Evolutionary conservation across 2,888 invertebrate species (phyloP).

Genomic region (Cryptus viduatorius): DNA sequence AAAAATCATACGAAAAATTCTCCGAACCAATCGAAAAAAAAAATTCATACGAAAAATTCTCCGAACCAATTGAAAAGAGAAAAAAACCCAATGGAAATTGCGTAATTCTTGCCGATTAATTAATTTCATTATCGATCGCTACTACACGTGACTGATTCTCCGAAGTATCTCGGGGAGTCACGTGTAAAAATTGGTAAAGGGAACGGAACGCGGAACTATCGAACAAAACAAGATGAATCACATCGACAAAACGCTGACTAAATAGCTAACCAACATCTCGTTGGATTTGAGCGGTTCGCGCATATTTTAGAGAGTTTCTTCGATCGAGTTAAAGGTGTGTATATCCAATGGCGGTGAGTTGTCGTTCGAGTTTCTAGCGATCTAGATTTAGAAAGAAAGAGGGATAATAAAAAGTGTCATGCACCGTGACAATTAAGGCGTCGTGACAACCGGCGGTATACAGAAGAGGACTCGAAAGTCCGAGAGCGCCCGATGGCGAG

Average conservation of each 20-base stretch:
- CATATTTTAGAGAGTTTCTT: constrained; percentile 8
- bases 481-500: constrained; percentile 38
- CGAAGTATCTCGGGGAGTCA: constrained; percentile 2
- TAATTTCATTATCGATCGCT: constrained; percentile 31
- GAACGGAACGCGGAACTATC: constrained; percentile 26
- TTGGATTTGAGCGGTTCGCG: not conserved
- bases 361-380: constrained; percentile 33
- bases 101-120: not conserved
- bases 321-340: constrained; percentile 4
- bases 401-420: constrained; percentile 52
- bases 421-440: constrained; percentile 59
- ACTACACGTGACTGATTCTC: not conserved
- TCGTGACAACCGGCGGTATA: constrained; percentile 33
- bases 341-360: constrained; percentile 5
- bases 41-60: too few relatives aligned
- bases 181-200: constrained; percentile 3
- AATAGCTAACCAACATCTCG: not conserved
- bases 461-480: constrained; percentile 58
- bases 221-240: not conserved
- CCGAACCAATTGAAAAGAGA: too few relatives aligned
- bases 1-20: too few relatives aligned
- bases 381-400: constrained; percentile 42
- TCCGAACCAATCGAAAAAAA: too few relatives aligned
- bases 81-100: too few relatives aligned
- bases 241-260: not conserved